Evolutionary conservation across 2,113 vertebrate species (phyloP).

Genomic region (Platysternon megacephalum): DNA sequence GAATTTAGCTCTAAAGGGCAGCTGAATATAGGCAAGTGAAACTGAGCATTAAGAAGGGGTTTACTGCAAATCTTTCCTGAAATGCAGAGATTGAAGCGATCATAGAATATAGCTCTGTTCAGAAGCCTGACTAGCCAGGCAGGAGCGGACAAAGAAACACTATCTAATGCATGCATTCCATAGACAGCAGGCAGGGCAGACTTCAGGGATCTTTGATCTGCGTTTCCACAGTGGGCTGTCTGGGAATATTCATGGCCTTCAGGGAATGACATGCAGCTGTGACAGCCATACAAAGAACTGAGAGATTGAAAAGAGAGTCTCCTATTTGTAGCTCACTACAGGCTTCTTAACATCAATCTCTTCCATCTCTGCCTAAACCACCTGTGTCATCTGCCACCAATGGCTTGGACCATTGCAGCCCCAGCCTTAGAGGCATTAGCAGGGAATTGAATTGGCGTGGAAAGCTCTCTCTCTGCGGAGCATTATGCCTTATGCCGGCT

Average conservation of each 20-base stretch:
- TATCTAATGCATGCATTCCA: background rate
- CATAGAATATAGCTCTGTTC: background rate
- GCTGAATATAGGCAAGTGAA: background rate
- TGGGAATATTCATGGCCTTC: background rate
- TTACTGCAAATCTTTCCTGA: background rate
- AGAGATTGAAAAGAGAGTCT: background rate
- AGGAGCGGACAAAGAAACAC: background rate
- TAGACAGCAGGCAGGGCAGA: background rate
- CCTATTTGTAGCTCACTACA: too few relatives aligned
- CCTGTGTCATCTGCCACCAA: background rate
- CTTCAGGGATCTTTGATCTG: background rate
- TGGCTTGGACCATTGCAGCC: background rate
- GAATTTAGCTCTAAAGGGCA: constrained; percentile 17
- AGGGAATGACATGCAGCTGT: background rate
- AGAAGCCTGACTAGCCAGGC: background rate
- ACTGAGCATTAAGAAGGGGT: background rate
- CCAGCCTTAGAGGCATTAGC: background rate
- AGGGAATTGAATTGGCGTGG: background rate
- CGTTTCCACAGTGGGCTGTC: background rate
- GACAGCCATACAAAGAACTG: background rate
- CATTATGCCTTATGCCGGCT: background rate
- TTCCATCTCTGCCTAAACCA: background rate
- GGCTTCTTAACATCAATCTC: background rate
- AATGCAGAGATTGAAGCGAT: background rate
- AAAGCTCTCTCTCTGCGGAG: background rate